Percentiles rank a stretch among this genome's conserved stretches.
Conservation (phyloP, 2,888 invertebrate species). For the Epinotia nisella region DNA sequence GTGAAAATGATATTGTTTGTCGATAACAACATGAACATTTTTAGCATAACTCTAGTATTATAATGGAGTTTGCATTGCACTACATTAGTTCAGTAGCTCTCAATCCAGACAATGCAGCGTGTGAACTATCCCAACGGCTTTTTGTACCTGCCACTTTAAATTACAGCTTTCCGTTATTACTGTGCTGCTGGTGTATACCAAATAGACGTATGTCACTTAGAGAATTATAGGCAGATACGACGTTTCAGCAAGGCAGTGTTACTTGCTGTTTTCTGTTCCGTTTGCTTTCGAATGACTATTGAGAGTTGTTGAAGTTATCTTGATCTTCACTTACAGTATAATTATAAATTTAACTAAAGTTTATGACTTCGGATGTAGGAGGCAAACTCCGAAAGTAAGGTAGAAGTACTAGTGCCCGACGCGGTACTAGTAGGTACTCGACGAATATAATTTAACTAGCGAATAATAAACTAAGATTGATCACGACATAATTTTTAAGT, state of each 20-base stretch:
- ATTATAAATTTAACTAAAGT: neutral
- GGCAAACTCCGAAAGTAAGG: too few species aligned
- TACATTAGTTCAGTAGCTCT: conserved; percentile 22
- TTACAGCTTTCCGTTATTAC: conserved; percentile 10
- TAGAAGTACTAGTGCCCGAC: too few species aligned
- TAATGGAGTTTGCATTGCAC: conserved; percentile 13
- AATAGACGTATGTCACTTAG: neutral
- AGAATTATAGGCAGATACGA: neutral
- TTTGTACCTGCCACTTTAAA: conserved; percentile 1
- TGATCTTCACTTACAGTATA: neutral
- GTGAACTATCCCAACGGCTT: conserved; percentile 18
- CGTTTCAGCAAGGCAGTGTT: neutral
- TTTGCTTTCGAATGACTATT: conserved; percentile 7
- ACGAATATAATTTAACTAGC: too few species aligned
- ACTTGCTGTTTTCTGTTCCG: neutral
- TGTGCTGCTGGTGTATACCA: neutral
- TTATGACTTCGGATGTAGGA: neutral
- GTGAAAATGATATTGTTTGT: too few species aligned
- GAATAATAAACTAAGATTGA: too few species aligned
- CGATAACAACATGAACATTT: neutral
- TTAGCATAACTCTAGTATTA: neutral
- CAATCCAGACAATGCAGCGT: conserved; percentile 10
- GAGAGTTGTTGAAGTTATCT: neutral
- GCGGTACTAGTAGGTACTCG: too few species aligned
- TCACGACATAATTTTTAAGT: too few species aligned